These are phyloP conservation scores for Liasis olivaceus DNA, from an alignment of 2,797 vertebrate genomes.

Conservation along the genomic window DNA sequence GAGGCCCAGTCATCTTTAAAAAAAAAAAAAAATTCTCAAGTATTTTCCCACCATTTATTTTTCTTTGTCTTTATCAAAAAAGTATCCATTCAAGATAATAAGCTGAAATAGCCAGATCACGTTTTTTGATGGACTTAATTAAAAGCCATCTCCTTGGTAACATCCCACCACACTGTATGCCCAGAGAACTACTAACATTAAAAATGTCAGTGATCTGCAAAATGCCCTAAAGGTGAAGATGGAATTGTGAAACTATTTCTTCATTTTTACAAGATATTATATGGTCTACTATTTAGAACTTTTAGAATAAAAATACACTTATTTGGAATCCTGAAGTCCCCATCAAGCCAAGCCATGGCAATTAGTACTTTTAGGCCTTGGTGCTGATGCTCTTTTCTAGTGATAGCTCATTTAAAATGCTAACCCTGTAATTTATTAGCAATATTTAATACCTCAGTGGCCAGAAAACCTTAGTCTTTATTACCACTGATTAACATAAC, in stretches of 20 bases:
- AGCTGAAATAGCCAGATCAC: not conserved
- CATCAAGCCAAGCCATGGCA: slow-evolving; percentile 70
- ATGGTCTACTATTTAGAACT: not conserved
- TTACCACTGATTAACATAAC: slow-evolving; percentile 78
- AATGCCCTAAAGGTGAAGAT: slow-evolving; percentile 50
- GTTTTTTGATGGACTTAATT: not conserved
- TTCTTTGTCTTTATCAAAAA: not conserved
- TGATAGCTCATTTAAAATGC: slow-evolving; percentile 75
- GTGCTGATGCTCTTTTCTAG: slow-evolving; percentile 67
- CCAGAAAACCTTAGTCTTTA: slow-evolving; percentile 79
- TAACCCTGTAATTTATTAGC: slow-evolving; percentile 82
- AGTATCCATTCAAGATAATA: not conserved
- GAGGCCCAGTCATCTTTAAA: not conserved
- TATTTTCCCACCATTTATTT: not conserved
- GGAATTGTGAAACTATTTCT: slow-evolving; percentile 44
- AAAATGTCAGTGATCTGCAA: not conserved
- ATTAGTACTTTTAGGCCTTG: slow-evolving; percentile 69
- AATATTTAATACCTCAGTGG: slow-evolving; percentile 84
- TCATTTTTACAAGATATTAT: slow-evolving; percentile 2
- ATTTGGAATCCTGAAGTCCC: slow-evolving; percentile 70
- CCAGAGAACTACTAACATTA: not conserved
- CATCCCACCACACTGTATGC: not conserved
- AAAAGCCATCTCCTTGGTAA: not conserved
- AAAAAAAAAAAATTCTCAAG: not conserved
- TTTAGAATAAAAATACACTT: slow-evolving; percentile 39